A percentile compares a stretch with the other conserved stretches of the same genome.
These are phyloP conservation scores for Endotricha flammealis DNA, from an alignment of 2,888 invertebrate genomes.

Conservation along the genomic window DNA sequence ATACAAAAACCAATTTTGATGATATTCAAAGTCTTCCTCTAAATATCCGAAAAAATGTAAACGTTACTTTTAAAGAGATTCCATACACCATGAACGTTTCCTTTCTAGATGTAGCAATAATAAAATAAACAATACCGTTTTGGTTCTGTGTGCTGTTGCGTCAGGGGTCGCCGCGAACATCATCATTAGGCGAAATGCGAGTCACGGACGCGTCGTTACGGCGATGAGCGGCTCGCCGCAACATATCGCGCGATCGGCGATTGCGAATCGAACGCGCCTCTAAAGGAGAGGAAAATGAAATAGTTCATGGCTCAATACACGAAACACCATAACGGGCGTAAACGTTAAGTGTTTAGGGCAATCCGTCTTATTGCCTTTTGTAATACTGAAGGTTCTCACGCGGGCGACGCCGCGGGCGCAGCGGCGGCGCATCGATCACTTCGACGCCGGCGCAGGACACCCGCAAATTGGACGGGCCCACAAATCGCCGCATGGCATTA, in stretches of 20 bases:
- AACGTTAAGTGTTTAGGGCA: slow-evolving; percentile 4
- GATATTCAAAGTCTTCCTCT: too few species aligned
- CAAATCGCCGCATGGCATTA: slow-evolving; percentile 3
- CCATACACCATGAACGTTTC: too few species aligned
- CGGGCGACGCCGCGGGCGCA: slow-evolving; percentile 10
- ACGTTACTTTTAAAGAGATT: too few species aligned
- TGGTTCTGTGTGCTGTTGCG: neutral
- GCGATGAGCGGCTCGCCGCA: slow-evolving; percentile 1
- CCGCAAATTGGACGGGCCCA: slow-evolving; percentile 11
- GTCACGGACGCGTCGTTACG: neutral
- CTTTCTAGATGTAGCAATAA: too few species aligned
- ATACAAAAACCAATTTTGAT: too few species aligned
- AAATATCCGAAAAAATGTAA: too few species aligned
- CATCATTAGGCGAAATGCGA: neutral
- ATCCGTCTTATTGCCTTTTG: slow-evolving; percentile 7
- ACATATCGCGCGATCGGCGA: slow-evolving; percentile 5
- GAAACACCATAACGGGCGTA: slow-evolving; percentile 8
- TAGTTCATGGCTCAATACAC: slow-evolving; percentile 12
- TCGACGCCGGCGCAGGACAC: slow-evolving; percentile 18
- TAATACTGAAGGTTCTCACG: slow-evolving; percentile 8
- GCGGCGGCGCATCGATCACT: slow-evolving; percentile 21
- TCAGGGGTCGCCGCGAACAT: neutral
- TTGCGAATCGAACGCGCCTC: slow-evolving; percentile 1
- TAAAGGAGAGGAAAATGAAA: slow-evolving; percentile 10
- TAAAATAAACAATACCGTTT: neutral